Conservation (phyloP, 2,888 invertebrate genomes). For the Cantharis lateralis region DNA sequence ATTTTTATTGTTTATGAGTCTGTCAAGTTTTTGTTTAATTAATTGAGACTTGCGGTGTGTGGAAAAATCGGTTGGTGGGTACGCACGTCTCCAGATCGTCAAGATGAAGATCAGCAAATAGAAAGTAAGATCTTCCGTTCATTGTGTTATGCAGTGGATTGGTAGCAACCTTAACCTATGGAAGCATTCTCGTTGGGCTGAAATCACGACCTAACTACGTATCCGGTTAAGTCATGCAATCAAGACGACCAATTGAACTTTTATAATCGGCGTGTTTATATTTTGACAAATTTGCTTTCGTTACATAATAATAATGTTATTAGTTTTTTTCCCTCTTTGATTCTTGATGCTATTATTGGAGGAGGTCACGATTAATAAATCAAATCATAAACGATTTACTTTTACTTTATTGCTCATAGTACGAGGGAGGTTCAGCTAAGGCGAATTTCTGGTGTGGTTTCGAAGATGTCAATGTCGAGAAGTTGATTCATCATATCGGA, state of each 20-base stretch:
- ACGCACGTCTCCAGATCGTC: slow-evolving; percentile 6
- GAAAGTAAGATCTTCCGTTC: slow-evolving; percentile 35
- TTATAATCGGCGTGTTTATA: background rate
- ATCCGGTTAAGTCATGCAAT: slow-evolving; percentile 39
- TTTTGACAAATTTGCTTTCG: background rate
- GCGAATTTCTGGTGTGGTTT: background rate
- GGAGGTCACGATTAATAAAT: background rate
- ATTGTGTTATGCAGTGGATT: slow-evolving; percentile 27
- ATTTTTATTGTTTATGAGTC: background rate
- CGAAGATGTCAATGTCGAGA: background rate
- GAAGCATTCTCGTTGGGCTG: slow-evolving; percentile 30
- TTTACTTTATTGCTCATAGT: background rate
- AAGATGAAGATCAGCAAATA: slow-evolving; percentile 28
- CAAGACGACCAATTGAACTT: slow-evolving; percentile 18
- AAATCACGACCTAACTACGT: slow-evolving; percentile 39
- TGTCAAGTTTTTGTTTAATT: background rate
- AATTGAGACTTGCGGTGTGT: background rate
- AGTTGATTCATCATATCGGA: background rate
- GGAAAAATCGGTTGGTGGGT: background rate
- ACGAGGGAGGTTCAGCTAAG: background rate
- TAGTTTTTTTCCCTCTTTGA: background rate
- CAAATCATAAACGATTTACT: background rate
- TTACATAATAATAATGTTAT: background rate
- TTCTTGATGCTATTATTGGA: background rate
- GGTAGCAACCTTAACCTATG: slow-evolving; percentile 40